Evolutionary conservation across 2,888 invertebrate species (phyloP), one percentile per base, ranked within the genome.

Genomic region (Heliothis peltigera): DNA sequence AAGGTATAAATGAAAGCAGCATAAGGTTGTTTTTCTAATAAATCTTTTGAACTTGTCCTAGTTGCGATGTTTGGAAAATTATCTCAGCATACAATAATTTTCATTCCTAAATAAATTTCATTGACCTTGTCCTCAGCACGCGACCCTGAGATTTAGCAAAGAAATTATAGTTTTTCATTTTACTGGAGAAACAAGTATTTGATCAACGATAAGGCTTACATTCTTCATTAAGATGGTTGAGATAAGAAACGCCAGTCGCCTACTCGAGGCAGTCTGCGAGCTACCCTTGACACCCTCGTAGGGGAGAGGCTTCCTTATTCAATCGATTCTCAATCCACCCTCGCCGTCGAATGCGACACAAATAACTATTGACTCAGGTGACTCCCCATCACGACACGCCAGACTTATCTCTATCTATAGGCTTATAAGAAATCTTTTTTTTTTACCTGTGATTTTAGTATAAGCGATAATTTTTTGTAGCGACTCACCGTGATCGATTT

Each of bases 271-370:
- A 70, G 69, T 62, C 77, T 69, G 64, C 61, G 69, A 80, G 78
- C 80, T 86, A 85, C 89, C 88, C 90, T 87, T 89, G 86, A 85
- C 82, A 82, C 79, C 78, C 81, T 77, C 62, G 62, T 47, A 65
- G 75, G 83, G 83, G 86, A 84, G 87, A 75, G 79, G 68, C 69
- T 80, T 81, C 80, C 80, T 83, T 80, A 71, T 80, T 77, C 84
- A 87, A 92, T 92, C 92, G 92, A 93, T 92, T 75, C 68, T 73
- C 84, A 84, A 87, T 75, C 81, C 87, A 87, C 91, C 91, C 90
- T 87, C 86, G 75, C 66, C 55, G 70, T 57, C 57, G 67, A 70
- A 80, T 71, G 76, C 79, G 81, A 81, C 81, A 83, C 83, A 85
- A 88, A 88, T 87, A 86, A 77, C 65, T 82, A 84, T 89, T 89